Percentiles rank a stretch among this genome's conserved stretches.
These are phyloP conservation scores for Agrilus planipennis DNA, from an alignment of 1,140 invertebrate genomes.

Conservation along the genomic window DNA sequence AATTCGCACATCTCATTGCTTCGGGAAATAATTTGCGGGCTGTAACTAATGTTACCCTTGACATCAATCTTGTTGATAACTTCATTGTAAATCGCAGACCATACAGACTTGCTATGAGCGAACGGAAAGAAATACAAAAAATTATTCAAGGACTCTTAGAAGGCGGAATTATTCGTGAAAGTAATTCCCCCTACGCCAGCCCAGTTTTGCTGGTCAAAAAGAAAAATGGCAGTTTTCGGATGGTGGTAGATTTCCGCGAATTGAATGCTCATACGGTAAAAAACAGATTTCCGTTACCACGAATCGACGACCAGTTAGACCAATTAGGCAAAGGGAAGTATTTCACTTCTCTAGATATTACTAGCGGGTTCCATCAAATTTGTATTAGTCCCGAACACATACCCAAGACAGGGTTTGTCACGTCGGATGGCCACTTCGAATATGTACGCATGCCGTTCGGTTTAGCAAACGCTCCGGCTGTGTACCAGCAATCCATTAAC, in stretches of 20 bases:
- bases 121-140: slow-evolving; percentile 10
- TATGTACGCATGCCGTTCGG: slow-evolving; percentile 35
- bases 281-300: slow-evolving; percentile 38
- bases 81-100: too few species aligned
- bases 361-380: slow-evolving; percentile 15
- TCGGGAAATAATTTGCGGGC: too few species aligned
- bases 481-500: slow-evolving; percentile 33
- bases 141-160: slow-evolving; percentile 16
- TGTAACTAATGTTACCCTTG: too few species aligned
- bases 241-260: slow-evolving; percentile 32
- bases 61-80: too few species aligned
- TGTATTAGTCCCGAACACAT: slow-evolving; percentile 1
- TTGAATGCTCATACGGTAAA: slow-evolving; percentile 35
- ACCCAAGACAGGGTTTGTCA: slow-evolving; percentile 11
- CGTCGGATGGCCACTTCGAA: slow-evolving; percentile 31
- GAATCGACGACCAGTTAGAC: slow-evolving; percentile 36
- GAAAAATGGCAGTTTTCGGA: slow-evolving; percentile 15
- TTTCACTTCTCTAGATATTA: slow-evolving; percentile 17
- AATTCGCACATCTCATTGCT: too few species aligned
- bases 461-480: slow-evolving; percentile 29
- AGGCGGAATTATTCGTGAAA: slow-evolving; percentile 16
- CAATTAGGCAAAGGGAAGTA: slow-evolving; percentile 16
- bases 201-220: slow-evolving; percentile 22
- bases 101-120: slow-evolving; percentile 9
- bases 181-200: slow-evolving; percentile 14